These are phyloP conservation scores for Lepetodrilus schrolli DNA, from an alignment of 2,888 invertebrate species.

Conservation along the genomic window DNA sequence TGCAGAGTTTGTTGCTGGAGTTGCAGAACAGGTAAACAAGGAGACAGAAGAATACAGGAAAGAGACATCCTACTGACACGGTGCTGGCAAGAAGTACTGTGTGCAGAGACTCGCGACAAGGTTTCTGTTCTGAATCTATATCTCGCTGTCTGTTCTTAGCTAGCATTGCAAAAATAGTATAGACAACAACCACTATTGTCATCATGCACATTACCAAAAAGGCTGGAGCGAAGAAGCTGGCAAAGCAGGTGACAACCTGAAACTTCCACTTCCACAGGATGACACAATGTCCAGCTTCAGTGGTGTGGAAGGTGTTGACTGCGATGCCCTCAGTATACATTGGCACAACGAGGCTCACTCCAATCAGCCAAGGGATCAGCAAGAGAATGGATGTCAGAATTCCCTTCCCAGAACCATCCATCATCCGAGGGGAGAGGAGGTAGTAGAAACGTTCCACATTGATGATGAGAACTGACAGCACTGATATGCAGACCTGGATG, in stretches of 20 bases:
- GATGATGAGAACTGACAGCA: slow-evolving; percentile 37
- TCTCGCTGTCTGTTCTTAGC: slow-evolving; percentile 3
- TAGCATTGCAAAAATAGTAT: slow-evolving; percentile 35
- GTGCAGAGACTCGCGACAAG: slow-evolving; percentile 35
- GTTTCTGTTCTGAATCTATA: slow-evolving; percentile 15
- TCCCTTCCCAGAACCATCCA: slow-evolving; percentile 27
- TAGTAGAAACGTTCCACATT: slow-evolving; percentile 44
- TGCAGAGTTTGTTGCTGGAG: slow-evolving; percentile 6
- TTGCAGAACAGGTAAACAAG: slow-evolving; percentile 38
- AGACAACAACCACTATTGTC: slow-evolving; percentile 31
- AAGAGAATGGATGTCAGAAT: slow-evolving; percentile 29
- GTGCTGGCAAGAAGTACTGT: slow-evolving; percentile 35
- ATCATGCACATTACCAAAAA: slow-evolving; percentile 39
- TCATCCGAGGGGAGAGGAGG: slow-evolving; percentile 33
- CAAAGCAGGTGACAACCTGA: slow-evolving; percentile 39
- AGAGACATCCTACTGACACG: slow-evolving; percentile 37
- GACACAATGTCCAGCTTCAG: slow-evolving; percentile 32
- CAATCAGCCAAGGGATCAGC: slow-evolving; percentile 32
- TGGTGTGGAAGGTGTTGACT: background rate
- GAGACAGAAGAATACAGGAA: slow-evolving; percentile 39
- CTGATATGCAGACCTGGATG: slow-evolving; percentile 38
- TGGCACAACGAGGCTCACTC: slow-evolving; percentile 27
- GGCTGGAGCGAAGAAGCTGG: slow-evolving; percentile 39
- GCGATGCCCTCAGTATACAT: slow-evolving; percentile 28
- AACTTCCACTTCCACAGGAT: slow-evolving; percentile 40